Evolutionary conservation across 2,113 vertebrate genomes (phyloP).

Genomic region (Fulica atra): DNA sequence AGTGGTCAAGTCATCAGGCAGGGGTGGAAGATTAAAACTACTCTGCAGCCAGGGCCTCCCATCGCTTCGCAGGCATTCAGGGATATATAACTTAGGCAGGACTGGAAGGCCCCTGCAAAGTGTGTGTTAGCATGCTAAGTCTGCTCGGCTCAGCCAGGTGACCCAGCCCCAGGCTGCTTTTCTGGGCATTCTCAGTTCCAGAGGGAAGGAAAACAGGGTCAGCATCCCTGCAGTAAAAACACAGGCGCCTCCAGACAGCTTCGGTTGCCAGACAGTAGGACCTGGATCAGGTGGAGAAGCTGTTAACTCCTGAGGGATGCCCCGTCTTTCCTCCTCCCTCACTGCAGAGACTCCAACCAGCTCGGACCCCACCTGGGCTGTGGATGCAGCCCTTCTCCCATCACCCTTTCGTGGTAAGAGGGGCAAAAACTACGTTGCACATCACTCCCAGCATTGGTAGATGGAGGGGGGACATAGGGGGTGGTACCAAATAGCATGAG

Average conservation of each 20-base stretch:
- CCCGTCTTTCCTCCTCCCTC: not conserved
- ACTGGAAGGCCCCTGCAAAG: not conserved
- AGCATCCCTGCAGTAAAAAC: not conserved
- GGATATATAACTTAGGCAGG: not conserved
- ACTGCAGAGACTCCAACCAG: not conserved
- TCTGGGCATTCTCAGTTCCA: not conserved
- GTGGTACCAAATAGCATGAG: not conserved
- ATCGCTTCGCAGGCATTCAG: not conserved
- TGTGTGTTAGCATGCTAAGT: not conserved
- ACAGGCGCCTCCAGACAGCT: not conserved
- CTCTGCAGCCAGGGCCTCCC: not conserved
- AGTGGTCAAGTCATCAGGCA: not conserved
- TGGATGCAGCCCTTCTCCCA: not conserved
- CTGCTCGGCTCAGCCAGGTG: not conserved
- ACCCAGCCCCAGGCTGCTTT: not conserved
- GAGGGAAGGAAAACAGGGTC: not conserved
- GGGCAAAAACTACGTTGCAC: not conserved
- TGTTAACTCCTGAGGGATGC: not conserved
- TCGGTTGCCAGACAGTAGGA: not conserved
- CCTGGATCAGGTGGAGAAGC: not conserved
- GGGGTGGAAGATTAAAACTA: not conserved
- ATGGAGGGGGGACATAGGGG: not conserved
- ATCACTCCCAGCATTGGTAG: not conserved
- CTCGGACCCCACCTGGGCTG: not conserved
- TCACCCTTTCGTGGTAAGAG: accelerated